phyloP scores from a whole-genome alignment of 2,113 vertebrate genomes.

The Ophiodon elongatus region DNA sequence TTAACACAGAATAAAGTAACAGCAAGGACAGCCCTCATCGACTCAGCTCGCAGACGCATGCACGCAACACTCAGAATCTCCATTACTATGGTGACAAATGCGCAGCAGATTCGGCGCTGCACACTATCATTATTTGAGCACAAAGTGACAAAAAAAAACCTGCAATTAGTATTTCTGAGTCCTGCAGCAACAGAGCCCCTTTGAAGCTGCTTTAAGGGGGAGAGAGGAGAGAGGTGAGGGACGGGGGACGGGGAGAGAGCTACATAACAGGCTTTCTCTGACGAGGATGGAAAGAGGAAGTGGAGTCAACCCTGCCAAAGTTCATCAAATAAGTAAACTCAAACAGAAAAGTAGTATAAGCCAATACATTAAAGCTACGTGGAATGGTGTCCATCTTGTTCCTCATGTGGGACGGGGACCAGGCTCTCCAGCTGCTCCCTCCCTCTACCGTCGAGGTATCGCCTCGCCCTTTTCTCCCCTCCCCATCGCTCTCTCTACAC shows the following conservation, averaged over 20 bases:
- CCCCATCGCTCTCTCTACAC: constrained; percentile 18
- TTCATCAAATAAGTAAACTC: neutral
- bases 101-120: neutral
- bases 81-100: constrained; percentile 1
- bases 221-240: no score
- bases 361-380: constrained; percentile 40
- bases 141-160: constrained; percentile 10
- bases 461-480: neutral
- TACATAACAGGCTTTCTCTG: no score
- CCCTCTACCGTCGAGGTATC: neutral
- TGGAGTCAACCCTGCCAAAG: constrained; percentile 1
- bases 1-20: neutral
- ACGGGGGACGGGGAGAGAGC: no score
- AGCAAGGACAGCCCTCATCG: neutral
- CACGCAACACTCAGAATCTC: neutral
- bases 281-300: constrained; percentile 30
- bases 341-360: neutral
- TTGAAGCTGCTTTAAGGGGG: constrained; percentile 29
- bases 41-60: neutral
- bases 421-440: constrained; percentile 22
- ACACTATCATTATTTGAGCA: neutral
- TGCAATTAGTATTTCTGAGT: constrained; percentile 60
- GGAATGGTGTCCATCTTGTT: constrained; percentile 58
- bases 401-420: constrained; percentile 31
- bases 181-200: constrained; percentile 37